Evolutionary conservation across 2,113 vertebrate genomes (phyloP).

Genomic region (Thomomys bottae): DNA sequence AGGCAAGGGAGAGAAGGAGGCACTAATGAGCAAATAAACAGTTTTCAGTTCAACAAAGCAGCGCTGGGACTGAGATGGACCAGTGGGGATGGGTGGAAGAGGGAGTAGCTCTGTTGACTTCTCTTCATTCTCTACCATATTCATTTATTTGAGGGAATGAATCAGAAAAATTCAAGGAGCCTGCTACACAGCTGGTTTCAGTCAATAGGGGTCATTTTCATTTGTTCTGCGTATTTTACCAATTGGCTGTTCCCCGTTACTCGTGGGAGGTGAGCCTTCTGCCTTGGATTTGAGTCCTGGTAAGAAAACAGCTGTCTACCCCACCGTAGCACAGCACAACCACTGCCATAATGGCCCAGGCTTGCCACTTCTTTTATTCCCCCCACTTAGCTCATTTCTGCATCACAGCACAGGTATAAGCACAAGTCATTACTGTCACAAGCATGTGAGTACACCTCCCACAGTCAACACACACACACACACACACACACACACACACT

Average conservation of each 20-base stretch:
- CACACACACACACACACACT: not conserved
- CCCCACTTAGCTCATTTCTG: constrained; percentile 21
- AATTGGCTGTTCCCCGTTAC: constrained; percentile 90
- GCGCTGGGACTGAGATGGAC: constrained; percentile 67
- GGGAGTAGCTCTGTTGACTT: constrained; percentile 80
- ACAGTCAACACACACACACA: not conserved
- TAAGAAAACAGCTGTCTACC: constrained; percentile 82
- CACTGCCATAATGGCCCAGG: not conserved
- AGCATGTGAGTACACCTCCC: not conserved
- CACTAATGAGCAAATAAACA: constrained; percentile 79
- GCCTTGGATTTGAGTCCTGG: constrained; percentile 86
- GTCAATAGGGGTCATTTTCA: constrained; percentile 88
- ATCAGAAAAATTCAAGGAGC: constrained; percentile 81
- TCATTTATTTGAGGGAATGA: constrained; percentile 85
- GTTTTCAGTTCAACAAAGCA: constrained; percentile 80
- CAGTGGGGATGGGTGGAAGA: constrained; percentile 54
- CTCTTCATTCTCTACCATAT: constrained; percentile 71
- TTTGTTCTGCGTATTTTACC: constrained; percentile 90
- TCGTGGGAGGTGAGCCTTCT: constrained; percentile 89
- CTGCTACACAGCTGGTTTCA: constrained; percentile 91
- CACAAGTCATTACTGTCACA: not conserved
- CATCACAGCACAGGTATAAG: not conserved
- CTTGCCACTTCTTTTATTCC: constrained; percentile 34
- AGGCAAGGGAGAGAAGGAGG: constrained; percentile 42
- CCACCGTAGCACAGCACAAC: constrained; percentile 77